These are phyloP conservation scores for Apodemus sylvaticus DNA, from an alignment of 2,113 vertebrate species.

Conservation along the genomic window DNA sequence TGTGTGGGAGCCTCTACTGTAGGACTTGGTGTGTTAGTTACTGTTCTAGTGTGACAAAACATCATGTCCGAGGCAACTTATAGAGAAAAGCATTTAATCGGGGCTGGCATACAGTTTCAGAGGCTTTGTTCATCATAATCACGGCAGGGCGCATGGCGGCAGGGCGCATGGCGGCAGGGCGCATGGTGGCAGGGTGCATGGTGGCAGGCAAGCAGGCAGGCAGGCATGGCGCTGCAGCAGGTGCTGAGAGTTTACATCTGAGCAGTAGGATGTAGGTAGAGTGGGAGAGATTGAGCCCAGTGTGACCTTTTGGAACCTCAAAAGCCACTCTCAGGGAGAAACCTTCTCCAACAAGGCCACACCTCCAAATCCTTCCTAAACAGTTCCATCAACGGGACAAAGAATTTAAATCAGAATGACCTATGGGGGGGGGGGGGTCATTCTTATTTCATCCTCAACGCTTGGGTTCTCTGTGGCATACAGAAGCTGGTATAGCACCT, in stretches of 20 bases:
- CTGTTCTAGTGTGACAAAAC: not conserved
- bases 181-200: rapidly evolving
- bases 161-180: too few species aligned
- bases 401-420: not conserved
- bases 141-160: rapidly evolving
- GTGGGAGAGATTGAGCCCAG: not conserved
- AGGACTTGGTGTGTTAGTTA: not conserved
- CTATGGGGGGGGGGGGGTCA: not conserved
- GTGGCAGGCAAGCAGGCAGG: not conserved
- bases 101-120: not conserved
- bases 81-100: not conserved
- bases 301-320: not conserved
- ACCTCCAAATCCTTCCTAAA: not conserved
- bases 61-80: too few species aligned
- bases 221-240: not conserved
- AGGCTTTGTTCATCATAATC: too few species aligned
- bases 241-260: not conserved
- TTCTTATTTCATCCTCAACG: not conserved
- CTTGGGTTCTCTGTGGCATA: not conserved
- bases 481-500: not conserved
- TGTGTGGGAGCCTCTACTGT: not conserved
- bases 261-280: not conserved
- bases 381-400: not conserved
- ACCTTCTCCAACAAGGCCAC: not conserved
- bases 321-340: not conserved